Base-by-base conservation (phyloP, 2,888 invertebrate species). In the Melolontha melolontha region DNA sequence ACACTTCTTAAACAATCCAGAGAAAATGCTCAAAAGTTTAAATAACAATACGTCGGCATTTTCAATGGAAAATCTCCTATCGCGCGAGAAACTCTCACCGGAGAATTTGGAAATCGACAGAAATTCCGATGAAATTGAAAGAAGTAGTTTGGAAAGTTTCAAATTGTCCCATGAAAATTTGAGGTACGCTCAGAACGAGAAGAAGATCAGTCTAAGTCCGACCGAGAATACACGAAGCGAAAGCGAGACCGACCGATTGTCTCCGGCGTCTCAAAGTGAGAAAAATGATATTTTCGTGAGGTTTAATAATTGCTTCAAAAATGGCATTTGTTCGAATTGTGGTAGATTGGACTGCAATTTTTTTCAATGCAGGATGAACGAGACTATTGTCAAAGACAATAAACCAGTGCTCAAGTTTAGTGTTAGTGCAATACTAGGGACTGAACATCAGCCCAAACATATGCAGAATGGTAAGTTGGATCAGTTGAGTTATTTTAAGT, bases 361-460 rank as follows among this genome's bases (percentile, higher is more conserved):
- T 71, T 76, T 83, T 67, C 82, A 81, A 70, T 82, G 83, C 73
- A 77, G 82, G 70, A 75, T 82, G 67, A 39, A 34, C 40, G 57
- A 41, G 7, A 54, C 11, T 11, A 39, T 57, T 8, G 57, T 81
- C 65, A 82, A 83, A 66, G 82, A 82, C 74, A 79, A 74, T 64
- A 94, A 94, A 78, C 95, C 95, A 34, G 88, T 93, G 79, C 86
- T 95, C 77, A 95, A 95, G 84, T 96, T 96, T 84, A 95, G 95
- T 89, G 95, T 96, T 72, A 95, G 92, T 86, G 95, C 95, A 51
- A 96, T 96, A 76, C 86, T 96, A 77, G 94, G 94, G 0, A 86
- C 86, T 71, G 89, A 90, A 75, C 70, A 57, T 39, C 65, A 64
- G 39, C 65, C 55, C 5, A 75, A 78, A 67, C 77, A 71, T 71